A percentile compares a stretch with the other conserved stretches of the same genome.
These are phyloP conservation scores for Drosophila aff. DNA, from an alignment of 1,140 invertebrate genomes.

Conservation along the genomic window DNA sequence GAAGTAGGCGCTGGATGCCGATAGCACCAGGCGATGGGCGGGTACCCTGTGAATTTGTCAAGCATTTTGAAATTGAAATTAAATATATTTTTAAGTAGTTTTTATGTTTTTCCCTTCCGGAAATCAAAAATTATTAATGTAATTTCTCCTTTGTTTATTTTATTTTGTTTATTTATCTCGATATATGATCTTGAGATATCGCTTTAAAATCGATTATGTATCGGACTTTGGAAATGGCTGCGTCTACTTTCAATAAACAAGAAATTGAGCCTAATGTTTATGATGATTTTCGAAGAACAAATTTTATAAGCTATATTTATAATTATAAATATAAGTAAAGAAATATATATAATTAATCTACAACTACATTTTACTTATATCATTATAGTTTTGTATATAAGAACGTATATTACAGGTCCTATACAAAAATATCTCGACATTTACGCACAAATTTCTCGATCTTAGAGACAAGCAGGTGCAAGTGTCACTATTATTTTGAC, in stretches of 20 bases:
- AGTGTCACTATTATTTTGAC: background rate
- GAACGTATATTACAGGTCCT: no score
- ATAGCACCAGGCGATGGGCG: slow-evolving; percentile 91
- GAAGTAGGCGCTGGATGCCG: slow-evolving; percentile 97
- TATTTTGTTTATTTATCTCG: background rate
- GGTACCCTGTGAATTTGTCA: slow-evolving; percentile 85
- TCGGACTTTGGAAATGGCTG: background rate
- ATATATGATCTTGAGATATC: background rate
- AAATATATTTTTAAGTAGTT: background rate
- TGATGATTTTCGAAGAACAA: no score
- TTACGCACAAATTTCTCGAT: background rate
- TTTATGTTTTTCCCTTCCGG: background rate
- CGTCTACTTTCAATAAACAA: background rate
- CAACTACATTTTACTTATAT: no score
- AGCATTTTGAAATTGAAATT: background rate
- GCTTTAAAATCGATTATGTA: background rate
- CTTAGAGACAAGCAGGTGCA: background rate
- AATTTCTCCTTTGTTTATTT: background rate
- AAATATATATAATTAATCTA: no score
- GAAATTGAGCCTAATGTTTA: background rate
- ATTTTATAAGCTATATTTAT: no score
- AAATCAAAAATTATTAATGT: background rate
- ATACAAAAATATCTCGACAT: no score
- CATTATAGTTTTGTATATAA: no score
- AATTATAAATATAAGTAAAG: no score